Evolutionary conservation across 2,113 vertebrate genomes (phyloP).

Genomic region (Fukomys damarensis): DNA sequence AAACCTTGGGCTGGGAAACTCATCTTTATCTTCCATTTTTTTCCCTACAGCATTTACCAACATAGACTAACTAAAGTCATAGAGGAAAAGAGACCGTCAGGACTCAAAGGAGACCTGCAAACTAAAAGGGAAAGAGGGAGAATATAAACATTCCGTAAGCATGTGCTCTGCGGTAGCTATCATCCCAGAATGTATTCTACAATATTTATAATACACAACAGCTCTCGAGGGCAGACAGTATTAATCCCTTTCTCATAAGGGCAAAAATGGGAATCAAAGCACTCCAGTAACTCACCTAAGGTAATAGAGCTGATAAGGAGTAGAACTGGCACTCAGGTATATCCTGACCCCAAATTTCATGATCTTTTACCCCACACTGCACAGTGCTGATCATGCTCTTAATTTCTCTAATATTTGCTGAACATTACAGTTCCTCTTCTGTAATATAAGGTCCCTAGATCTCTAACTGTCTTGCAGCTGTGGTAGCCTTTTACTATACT

Average conservation of each 20-base stretch:
- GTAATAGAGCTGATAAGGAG: background rate
- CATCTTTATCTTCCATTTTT: background rate
- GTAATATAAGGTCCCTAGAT: background rate
- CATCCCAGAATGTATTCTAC: background rate
- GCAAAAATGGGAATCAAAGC: background rate
- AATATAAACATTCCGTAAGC: fast-evolving
- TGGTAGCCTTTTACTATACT: background rate
- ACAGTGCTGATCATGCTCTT: background rate
- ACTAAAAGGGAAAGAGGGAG: background rate
- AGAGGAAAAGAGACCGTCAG: background rate
- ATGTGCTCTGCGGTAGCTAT: background rate
- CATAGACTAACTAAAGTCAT: background rate
- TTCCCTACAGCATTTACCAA: background rate
- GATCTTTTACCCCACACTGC: background rate
- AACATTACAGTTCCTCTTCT: background rate
- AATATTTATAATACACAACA: background rate
- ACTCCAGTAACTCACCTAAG: background rate
- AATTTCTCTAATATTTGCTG: background rate
- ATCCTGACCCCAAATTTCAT: background rate
- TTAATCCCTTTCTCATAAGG: background rate
- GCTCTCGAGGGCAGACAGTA: background rate
- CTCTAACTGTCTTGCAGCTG: background rate
- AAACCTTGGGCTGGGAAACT: background rate
- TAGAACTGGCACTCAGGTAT: background rate
- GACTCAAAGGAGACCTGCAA: background rate